Conservation (phyloP, 2,113 vertebrate genomes). For the Leptobrachium leishanense region DNA sequence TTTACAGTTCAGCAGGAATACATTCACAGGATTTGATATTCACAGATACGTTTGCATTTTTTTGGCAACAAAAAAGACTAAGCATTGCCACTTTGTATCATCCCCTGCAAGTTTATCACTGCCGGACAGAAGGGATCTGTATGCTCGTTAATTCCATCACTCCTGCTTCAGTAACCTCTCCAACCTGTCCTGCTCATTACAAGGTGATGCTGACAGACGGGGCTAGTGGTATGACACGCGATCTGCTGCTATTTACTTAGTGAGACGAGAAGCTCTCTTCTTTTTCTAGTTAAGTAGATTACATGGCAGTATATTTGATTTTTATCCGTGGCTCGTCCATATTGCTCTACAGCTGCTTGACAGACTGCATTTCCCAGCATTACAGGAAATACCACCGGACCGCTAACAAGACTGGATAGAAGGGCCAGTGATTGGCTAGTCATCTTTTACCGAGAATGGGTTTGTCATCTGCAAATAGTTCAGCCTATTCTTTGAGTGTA, state of each 20-base stretch:
- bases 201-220: conserved; percentile 17
- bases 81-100: conserved; percentile 1
- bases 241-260: neutral
- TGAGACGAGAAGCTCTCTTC: too few relatives aligned
- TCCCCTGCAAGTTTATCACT: conserved; percentile 15
- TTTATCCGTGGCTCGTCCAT: too few relatives aligned
- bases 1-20: neutral
- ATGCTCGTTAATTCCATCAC: conserved; percentile 13
- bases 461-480: too few relatives aligned
- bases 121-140: conserved; percentile 5
- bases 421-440: too few relatives aligned
- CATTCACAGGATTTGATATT: conserved; percentile 5
- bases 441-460: too few relatives aligned
- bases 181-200: neutral
- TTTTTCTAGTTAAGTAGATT: too few relatives aligned
- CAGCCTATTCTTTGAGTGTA: too few relatives aligned
- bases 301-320: too few relatives aligned
- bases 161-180: neutral
- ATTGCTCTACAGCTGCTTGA: too few relatives aligned
- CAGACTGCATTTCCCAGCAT: too few relatives aligned
- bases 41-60: neutral
- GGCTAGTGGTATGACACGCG: conserved; percentile 1
- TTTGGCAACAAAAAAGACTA: conserved; percentile 8
- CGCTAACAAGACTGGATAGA: too few relatives aligned
- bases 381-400: too few relatives aligned